A percentile compares a stretch with the other conserved stretches of the same genome.
phyloP scores from a whole-genome alignment of 2,888 invertebrate genomes.

The Drosophila anomelani region DNA sequence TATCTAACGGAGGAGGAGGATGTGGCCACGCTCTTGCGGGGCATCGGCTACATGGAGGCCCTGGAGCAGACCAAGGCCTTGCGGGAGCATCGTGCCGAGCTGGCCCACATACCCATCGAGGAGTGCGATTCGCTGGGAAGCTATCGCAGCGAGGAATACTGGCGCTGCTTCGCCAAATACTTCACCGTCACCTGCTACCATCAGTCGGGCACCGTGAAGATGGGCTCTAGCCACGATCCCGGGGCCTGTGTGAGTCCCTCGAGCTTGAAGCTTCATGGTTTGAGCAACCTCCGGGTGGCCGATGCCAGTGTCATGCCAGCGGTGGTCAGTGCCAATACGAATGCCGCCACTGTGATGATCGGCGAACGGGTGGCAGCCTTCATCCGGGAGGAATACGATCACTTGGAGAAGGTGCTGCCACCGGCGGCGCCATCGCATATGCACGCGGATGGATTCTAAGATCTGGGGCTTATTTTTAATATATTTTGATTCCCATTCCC shows the following conservation, averaged over 20 bases:
- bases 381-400: slow-evolving; percentile 63
- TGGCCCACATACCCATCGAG: slow-evolving; percentile 66
- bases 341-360: slow-evolving; percentile 94
- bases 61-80: slow-evolving; percentile 85
- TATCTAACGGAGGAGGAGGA: slow-evolving; percentile 88
- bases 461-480: background rate
- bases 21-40: slow-evolving; percentile 85
- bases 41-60: slow-evolving; percentile 83
- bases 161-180: slow-evolving; percentile 89
- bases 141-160: slow-evolving; percentile 85
- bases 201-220: slow-evolving; percentile 89
- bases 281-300: slow-evolving; percentile 88
- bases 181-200: slow-evolving; percentile 89
- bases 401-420: background rate
- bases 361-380: slow-evolving; percentile 91
- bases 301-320: slow-evolving; percentile 93
- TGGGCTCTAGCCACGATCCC: slow-evolving; percentile 88
- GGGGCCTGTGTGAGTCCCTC: slow-evolving; percentile 88
- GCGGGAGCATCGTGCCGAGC: slow-evolving; percentile 71
- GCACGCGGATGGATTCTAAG: slow-evolving; percentile 50
- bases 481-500: background rate
- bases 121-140: slow-evolving; percentile 68
- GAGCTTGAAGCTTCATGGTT: slow-evolving; percentile 87
- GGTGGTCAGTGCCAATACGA: slow-evolving; percentile 92
- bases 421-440: slow-evolving; percentile 1